Conservation (phyloP, 2,113 vertebrate species). For the Entelurus aequoreus region DNA sequence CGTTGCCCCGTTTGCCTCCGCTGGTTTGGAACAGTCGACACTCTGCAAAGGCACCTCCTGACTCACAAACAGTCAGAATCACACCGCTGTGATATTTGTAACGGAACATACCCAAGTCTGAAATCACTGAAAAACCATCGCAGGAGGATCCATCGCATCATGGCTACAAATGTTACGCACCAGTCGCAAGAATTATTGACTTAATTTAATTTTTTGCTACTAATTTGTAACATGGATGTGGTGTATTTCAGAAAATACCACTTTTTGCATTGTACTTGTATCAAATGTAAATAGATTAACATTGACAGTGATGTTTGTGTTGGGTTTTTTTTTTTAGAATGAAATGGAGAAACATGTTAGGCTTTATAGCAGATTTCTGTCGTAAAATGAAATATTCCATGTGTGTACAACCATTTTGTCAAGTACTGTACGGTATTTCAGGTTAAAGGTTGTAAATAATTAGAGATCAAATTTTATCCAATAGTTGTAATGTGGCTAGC, state of each 20-base stretch:
- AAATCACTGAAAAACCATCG: constrained; percentile 72
- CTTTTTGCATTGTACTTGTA: neutral
- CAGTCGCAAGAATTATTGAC: constrained; percentile 23
- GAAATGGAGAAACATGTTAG: neutral
- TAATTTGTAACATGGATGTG: neutral
- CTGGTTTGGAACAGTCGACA: constrained; percentile 67
- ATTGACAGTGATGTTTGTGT: too few relatives aligned
- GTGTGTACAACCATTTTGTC: constrained; percentile 21
- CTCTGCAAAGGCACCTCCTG: constrained; percentile 71
- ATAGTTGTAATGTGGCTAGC: constrained; percentile 37
- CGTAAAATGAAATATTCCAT: constrained; percentile 10
- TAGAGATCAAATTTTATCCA: constrained; percentile 28
- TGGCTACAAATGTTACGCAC: constrained; percentile 43
- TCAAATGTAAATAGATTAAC: neutral
- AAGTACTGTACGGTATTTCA: constrained; percentile 7
- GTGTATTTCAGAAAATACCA: neutral
- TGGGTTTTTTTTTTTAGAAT: neutral
- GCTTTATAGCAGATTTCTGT: constrained; percentile 15
- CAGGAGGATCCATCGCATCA: constrained; percentile 66
- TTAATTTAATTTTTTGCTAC: neutral
- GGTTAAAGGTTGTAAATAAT: constrained; percentile 24
- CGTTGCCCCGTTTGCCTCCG: constrained; percentile 69
- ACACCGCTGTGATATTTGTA: constrained; percentile 68
- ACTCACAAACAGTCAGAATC: constrained; percentile 63
- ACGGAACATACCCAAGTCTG: constrained; percentile 61